Conservation (phyloP, 2,113 vertebrate genomes). For the Urocolius indicus region DNA sequence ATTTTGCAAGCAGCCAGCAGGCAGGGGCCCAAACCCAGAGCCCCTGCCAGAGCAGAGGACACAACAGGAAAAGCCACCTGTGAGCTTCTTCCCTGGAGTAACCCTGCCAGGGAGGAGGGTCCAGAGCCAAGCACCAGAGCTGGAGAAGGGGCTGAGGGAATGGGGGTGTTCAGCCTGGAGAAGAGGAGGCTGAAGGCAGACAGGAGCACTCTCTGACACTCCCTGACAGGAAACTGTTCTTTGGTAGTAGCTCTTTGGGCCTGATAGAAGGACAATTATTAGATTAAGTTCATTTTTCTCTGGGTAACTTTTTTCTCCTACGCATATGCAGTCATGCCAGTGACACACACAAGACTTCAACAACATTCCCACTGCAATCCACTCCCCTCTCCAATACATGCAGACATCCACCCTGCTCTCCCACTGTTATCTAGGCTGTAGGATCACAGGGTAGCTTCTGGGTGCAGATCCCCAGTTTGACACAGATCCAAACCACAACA, state of each 20-base stretch:
- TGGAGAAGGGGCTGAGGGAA: no score
- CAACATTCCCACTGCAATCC: not conserved
- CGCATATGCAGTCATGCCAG: not conserved
- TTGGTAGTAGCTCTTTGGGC: not conserved
- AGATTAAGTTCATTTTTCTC: not conserved
- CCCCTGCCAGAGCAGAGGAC: not conserved
- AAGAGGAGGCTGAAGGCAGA: no score
- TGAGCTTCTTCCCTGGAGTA: no score
- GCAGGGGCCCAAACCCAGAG: conserved; percentile 3
- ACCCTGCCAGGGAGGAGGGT: no score
- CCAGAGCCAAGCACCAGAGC: no score
- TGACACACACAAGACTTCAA: not conserved
- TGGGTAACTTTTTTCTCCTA: not conserved
- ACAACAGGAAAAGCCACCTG: no score
- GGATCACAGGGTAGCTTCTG: not conserved
- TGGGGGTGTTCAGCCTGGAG: no score
- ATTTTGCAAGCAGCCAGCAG: not conserved
- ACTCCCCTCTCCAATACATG: not conserved
- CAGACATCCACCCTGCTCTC: not conserved
- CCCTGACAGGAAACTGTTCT: not conserved
- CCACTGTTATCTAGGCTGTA: rapidly evolving
- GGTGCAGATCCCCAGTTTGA: not conserved
- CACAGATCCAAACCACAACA: not conserved
- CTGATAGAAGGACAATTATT: not conserved
- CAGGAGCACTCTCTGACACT: no score